Percentiles rank a stretch among this genome's conserved stretches.
Conservation (phyloP, 2,113 vertebrate species). For the Forbesichthys agassizii region DNA sequence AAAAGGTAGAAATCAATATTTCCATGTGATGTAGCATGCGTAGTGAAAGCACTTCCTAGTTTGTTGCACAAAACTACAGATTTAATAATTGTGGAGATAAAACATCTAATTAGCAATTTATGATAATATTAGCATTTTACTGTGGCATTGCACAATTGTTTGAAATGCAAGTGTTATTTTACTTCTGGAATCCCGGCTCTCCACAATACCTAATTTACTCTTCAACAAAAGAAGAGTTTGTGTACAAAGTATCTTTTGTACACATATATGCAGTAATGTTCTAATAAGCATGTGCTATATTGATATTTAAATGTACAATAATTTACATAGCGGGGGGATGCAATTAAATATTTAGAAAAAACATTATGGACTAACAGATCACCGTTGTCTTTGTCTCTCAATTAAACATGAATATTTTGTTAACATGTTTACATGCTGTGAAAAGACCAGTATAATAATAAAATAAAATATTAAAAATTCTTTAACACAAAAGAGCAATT, state of each 20-base stretch:
- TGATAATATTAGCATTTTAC: slow-evolving; percentile 65
- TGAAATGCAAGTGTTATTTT: slow-evolving; percentile 10
- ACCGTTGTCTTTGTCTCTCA: slow-evolving; percentile 25
- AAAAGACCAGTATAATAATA: slow-evolving; percentile 1
- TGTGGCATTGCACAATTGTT: slow-evolving; percentile 34
- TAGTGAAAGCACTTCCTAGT: slow-evolving; percentile 18
- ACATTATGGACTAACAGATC: slow-evolving; percentile 23
- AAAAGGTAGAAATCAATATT: slow-evolving; percentile 33
- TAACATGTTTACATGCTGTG: slow-evolving; percentile 24
- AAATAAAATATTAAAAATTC: background rate
- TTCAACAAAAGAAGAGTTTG: slow-evolving; percentile 34
- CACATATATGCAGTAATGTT: background rate
- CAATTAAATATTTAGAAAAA: slow-evolving; percentile 53
- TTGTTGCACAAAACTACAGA: slow-evolving; percentile 34
- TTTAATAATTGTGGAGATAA: slow-evolving; percentile 45
- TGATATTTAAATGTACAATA: slow-evolving; percentile 43
- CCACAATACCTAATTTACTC: slow-evolving; percentile 43
- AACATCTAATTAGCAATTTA: slow-evolving; percentile 55
- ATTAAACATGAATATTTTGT: slow-evolving; percentile 33
- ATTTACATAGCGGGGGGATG: slow-evolving; percentile 45
- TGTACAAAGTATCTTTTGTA: slow-evolving; percentile 7
- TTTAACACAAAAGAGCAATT: no score
- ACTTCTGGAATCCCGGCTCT: slow-evolving; percentile 14
- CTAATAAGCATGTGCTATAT: slow-evolving; percentile 14
- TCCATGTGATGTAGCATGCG: slow-evolving; percentile 28